Percentiles rank a stretch among this genome's conserved stretches.
These are phyloP conservation scores for Nerophis lumbriciformis DNA, from an alignment of 2,113 vertebrate genomes.

Conservation along the genomic window DNA sequence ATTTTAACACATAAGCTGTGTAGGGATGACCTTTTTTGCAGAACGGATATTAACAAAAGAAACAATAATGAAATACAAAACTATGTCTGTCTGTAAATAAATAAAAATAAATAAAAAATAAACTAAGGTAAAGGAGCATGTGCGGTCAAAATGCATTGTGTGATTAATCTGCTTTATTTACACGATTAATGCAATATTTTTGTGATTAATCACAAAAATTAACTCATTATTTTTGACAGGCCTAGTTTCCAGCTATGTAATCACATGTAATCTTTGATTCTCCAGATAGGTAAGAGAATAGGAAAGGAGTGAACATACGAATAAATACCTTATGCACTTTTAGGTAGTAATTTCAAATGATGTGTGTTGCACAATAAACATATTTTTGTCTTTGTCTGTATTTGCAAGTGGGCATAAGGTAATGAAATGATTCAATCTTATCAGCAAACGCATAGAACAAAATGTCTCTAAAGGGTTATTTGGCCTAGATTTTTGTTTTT, in stretches of 20 bases:
- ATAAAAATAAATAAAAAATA: no score
- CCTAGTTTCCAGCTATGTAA: slow-evolving; percentile 30
- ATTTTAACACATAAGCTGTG: no score
- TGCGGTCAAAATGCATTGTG: no score
- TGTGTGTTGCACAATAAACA: slow-evolving; percentile 20
- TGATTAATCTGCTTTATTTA: no score
- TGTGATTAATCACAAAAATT: no score
- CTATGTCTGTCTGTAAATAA: no score
- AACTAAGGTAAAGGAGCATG: no score
- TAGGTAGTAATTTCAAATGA: slow-evolving; percentile 24
- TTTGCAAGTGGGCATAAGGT: slow-evolving; percentile 36
- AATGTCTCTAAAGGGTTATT: slow-evolving; percentile 53
- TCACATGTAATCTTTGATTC: slow-evolving; percentile 36
- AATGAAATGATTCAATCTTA: slow-evolving; percentile 9
- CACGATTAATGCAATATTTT: not conserved
- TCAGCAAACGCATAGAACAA: slow-evolving; percentile 36
- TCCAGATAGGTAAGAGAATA: slow-evolving; percentile 37
- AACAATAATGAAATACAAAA: no score
- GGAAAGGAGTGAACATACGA: slow-evolving; percentile 24
- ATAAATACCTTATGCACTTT: slow-evolving; percentile 37
- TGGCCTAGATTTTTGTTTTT: slow-evolving; percentile 60
- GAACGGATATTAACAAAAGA: no score
- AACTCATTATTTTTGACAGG: not conserved
- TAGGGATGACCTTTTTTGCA: no score
- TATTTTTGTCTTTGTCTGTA: slow-evolving; percentile 36